Percentiles rank a stretch among this genome's conserved stretches.
Conservation (phyloP, 2,888 invertebrate genomes). For the Coelogynopora nodosa region DNA sequence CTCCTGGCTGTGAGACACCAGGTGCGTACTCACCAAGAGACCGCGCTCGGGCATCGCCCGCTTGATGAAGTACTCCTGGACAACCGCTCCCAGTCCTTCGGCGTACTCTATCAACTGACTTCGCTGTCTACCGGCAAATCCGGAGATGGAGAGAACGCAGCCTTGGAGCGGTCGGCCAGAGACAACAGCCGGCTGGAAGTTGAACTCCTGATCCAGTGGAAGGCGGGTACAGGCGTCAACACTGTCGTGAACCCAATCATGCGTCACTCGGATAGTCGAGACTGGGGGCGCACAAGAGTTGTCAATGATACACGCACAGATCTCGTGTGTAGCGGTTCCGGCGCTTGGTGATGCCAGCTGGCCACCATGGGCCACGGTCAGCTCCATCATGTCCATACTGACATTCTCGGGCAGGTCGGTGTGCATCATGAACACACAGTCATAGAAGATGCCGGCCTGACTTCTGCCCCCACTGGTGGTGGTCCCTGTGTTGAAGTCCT, state of each 20-base stretch:
- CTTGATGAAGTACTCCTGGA: conserved; percentile 42
- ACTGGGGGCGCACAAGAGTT: not conserved
- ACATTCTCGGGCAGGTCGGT: not conserved
- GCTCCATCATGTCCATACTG: not conserved
- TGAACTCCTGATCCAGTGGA: not conserved
- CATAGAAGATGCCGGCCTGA: not conserved
- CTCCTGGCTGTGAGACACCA: conserved; percentile 71
- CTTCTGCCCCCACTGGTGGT: not conserved
- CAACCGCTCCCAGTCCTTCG: conserved; percentile 39
- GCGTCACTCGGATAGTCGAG: not conserved
- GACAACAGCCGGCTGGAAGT: not conserved
- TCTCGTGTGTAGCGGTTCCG: not conserved
- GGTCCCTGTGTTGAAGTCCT: not conserved
- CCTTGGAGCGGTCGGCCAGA: not conserved
- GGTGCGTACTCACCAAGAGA: conserved; percentile 72
- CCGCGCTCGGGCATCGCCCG: conserved; percentile 53
- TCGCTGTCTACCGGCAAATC: conserved; percentile 39
- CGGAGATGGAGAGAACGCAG: conserved; percentile 41
- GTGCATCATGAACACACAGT: not conserved
- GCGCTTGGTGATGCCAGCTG: not conserved
- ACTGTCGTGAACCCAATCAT: conserved; percentile 13
- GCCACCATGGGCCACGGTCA: not conserved
- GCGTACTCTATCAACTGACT: not conserved
- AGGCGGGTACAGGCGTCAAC: not conserved
- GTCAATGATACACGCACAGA: not conserved